Evolutionary conservation across 2,797 vertebrate species (phyloP).

Genomic region (Myotis pilosus): DNA sequence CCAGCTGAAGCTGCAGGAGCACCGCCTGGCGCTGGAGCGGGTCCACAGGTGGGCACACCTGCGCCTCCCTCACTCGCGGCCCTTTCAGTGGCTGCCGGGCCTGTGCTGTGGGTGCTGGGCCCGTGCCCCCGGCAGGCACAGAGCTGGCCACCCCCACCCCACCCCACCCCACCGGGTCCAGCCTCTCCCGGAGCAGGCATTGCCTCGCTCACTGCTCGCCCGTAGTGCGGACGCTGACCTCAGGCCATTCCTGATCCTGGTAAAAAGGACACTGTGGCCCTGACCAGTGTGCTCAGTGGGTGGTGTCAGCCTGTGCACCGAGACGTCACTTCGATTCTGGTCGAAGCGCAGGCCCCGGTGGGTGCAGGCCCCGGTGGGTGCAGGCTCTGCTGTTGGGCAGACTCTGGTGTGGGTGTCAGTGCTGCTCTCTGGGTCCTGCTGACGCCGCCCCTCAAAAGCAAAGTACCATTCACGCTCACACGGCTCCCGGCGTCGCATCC

Average conservation of each 20-base stretch:
- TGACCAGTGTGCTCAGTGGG: too few relatives aligned
- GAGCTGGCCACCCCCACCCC: too few relatives aligned
- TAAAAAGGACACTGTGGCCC: not conserved
- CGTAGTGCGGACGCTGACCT: accelerated
- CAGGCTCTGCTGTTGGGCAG: too few relatives aligned
- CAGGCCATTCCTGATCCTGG: not conserved
- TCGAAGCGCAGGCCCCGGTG: too few relatives aligned
- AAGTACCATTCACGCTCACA: not conserved
- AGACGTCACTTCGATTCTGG: too few relatives aligned
- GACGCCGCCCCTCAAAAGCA: not conserved
- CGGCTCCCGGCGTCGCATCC: accelerated
- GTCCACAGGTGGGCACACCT: slow-evolving; percentile 78
- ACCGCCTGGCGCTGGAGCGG: slow-evolving; percentile 81
- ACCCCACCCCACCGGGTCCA: not conserved
- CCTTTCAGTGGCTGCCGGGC: too few relatives aligned
- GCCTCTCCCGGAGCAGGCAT: too few relatives aligned
- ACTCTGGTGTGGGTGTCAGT: too few relatives aligned
- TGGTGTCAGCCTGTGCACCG: too few relatives aligned
- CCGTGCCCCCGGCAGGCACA: not conserved
- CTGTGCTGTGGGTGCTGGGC: not conserved
- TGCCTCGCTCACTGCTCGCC: accelerated
- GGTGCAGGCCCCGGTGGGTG: too few relatives aligned
- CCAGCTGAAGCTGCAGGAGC: slow-evolving; percentile 77
- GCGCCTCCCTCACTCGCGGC: not conserved
- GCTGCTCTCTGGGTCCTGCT: not conserved